Evolutionary conservation across 2,113 vertebrate species (phyloP), one percentile per base, ranked within the genome.

Genomic region (Dolichallabes microphthalmus): DNA sequence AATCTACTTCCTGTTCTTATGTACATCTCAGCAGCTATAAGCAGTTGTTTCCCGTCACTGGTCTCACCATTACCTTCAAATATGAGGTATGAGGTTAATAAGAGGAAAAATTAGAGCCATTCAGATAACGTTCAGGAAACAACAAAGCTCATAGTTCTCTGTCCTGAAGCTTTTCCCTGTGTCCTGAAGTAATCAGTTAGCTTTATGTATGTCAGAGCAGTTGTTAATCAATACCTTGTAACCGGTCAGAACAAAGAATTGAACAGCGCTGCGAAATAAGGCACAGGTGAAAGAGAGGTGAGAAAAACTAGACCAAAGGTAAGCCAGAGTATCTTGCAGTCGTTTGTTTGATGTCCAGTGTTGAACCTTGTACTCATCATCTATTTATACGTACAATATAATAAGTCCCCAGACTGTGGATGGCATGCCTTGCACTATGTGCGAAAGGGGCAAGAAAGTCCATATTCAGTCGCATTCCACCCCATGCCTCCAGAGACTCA

Each of bases 331-430:
- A 13, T 73, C 22, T 73, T 50, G 22, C 55, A 10, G 14, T 74
- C 14, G 19, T 52, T 52, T 75, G 50, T 50, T 53, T 27, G 57
- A 53, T 60, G 39, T 68, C 50, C 57, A n/a, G 66, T 60, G 14
- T 76, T 58, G 25, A 20, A 64, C 25, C 19, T 3, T 69, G 80
- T n/a, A 84, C 74, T 78, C 73, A 68, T 78, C 45, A 78, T 84
- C 61, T 84, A 75, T 77, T 53, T 57, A 53, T 77, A 64, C 60
- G 17, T 52, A 57, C 76, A 20, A 80, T 27, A 71, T 80, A 85
- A 85, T 45, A 55, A 80, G 77, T 71, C 50, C 77, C 76, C 30
- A 78, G 69, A 45, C 45, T 19, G 45, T 53, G 30, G n/a, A 52
- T 61, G 58, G 58, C 30, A 35, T 17, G 22, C 45, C 15, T 50